A percentile compares a stretch with the other conserved stretches of the same genome.
Conservation (phyloP, 2,797 vertebrate species). For the Silurus lanzhouensis region DNA sequence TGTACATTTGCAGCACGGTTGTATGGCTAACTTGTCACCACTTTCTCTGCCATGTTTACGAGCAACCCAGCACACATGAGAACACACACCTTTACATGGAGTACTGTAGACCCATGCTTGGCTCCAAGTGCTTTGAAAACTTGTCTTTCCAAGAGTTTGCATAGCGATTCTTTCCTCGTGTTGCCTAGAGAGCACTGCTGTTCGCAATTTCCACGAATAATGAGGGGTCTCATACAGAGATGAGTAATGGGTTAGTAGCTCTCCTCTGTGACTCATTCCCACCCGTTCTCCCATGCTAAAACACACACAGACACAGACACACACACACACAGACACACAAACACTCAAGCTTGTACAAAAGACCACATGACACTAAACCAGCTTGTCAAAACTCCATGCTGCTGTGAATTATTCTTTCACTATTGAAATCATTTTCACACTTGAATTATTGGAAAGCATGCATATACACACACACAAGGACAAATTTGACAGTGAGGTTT, state of each 20-base stretch:
- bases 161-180: constrained; percentile 38
- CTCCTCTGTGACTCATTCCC: constrained; percentile 34
- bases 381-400: constrained; percentile 18
- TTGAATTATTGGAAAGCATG: constrained; percentile 3
- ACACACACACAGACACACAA: constrained; percentile 40
- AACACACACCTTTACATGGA: constrained; percentile 29
- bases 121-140: constrained; percentile 25
- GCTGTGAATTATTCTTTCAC: constrained; percentile 22
- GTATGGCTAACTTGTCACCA: constrained; percentile 17
- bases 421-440: not conserved
- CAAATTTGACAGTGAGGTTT: not conserved
- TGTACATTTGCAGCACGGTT: constrained; percentile 34
- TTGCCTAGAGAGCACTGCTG: constrained; percentile 43
- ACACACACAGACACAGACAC: constrained; percentile 35
- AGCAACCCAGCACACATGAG: constrained; percentile 32
- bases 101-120: constrained; percentile 22
- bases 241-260: constrained; percentile 40
- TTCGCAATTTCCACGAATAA: constrained; percentile 52
- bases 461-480: not conserved
- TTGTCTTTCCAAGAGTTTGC: constrained; percentile 21
- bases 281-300: constrained; percentile 18
- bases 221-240: constrained; percentile 39
- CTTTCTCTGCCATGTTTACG: constrained; percentile 33
- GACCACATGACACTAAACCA: constrained; percentile 42
- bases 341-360: constrained; percentile 54